Conservation (phyloP, 2,888 invertebrate species). For the Cephus pygmeus region DNA sequence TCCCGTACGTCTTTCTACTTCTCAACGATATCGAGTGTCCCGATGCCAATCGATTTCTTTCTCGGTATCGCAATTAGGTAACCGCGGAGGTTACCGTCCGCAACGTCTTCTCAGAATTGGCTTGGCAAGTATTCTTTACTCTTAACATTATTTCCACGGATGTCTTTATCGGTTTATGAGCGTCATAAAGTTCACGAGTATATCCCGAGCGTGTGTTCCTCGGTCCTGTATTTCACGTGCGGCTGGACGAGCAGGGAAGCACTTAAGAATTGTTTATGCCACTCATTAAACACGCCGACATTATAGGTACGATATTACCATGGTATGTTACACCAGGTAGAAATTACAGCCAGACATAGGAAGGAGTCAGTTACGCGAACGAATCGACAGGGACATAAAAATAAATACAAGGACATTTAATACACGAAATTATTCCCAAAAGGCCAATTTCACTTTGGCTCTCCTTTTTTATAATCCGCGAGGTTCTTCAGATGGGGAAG, state of each 20-base stretch:
- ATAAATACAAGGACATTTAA: neutral
- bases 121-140: neutral
- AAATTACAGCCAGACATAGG: neutral
- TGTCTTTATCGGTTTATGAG: conserved; percentile 59
- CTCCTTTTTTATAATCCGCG: neutral
- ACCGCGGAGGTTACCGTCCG: neutral
- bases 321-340: neutral
- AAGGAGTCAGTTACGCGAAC: neutral
- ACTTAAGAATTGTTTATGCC: conserved; percentile 48
- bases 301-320: neutral
- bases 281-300: conserved; percentile 37
- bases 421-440: neutral
- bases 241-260: conserved; percentile 15
- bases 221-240: conserved; percentile 8
- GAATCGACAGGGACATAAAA: neutral
- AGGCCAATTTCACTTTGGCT: neutral
- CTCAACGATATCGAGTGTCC: neutral
- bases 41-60: neutral
- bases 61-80: neutral
- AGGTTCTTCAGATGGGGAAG: neutral
- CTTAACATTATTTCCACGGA: conserved; percentile 40
- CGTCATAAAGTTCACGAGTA: conserved; percentile 43
- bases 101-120: neutral
- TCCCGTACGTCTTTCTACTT: neutral
- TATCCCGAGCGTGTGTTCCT: conserved; percentile 33